phyloP scores from a whole-genome alignment of 2,888 invertebrate species.

The Cryptus viduatorius region DNA sequence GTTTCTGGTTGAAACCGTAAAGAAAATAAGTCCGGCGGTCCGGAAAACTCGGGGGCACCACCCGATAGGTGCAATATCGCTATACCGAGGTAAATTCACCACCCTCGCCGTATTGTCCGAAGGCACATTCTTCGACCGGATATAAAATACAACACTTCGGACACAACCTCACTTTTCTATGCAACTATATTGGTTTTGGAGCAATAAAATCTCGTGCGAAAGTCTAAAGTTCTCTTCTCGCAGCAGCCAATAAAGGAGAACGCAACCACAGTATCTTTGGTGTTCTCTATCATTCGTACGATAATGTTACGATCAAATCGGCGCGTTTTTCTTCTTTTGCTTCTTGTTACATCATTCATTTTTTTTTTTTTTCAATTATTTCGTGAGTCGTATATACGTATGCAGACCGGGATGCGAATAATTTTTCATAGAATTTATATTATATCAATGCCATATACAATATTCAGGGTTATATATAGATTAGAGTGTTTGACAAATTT shows the following conservation, averaged over 20 bases:
- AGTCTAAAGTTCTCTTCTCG: conserved; percentile 21
- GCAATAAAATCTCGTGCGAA: conserved; percentile 43
- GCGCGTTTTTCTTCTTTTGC: conserved; percentile 21
- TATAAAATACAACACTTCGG: conserved; percentile 55
- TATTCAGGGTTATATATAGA: conserved; percentile 40
- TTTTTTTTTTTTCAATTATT: conserved; percentile 15
- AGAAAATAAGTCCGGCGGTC: neutral
- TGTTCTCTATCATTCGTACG: conserved; percentile 34
- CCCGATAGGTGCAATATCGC: conserved; percentile 2
- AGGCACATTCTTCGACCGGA: conserved; percentile 22
- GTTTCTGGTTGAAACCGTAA: neutral
- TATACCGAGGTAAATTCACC: conserved; percentile 27
- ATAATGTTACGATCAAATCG: conserved; percentile 28
- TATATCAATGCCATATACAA: conserved; percentile 35
- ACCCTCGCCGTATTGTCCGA: neutral
- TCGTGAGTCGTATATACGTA: conserved; percentile 44
- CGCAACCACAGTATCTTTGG: neutral
- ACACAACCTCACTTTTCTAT: conserved; percentile 54
- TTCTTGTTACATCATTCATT: conserved; percentile 22
- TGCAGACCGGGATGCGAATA: conserved; percentile 69
- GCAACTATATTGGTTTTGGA: conserved; percentile 1
- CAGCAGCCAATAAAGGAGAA: conserved; percentile 43
- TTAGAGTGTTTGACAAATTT: conserved; percentile 16
- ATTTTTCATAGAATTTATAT: conserved; percentile 33
- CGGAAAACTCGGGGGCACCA: neutral